Percentiles rank a stretch among this genome's conserved stretches.
These are phyloP conservation scores for Cirrhinus mrigala DNA, from an alignment of 2,797 vertebrate species.

Conservation along the genomic window DNA sequence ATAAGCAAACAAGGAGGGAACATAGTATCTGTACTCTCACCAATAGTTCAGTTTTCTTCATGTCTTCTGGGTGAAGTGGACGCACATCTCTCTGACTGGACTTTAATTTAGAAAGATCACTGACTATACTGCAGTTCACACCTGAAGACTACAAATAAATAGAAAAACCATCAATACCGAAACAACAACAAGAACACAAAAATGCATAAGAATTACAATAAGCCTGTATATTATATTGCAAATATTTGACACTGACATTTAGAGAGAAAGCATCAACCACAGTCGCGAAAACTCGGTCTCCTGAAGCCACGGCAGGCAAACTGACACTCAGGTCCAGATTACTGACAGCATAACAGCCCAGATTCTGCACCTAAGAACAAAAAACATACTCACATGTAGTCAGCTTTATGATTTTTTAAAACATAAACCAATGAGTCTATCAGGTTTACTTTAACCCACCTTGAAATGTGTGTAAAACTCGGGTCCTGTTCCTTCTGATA, in stretches of 20 bases:
- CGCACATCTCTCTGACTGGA: constrained; percentile 71
- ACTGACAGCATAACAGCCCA: constrained; percentile 85
- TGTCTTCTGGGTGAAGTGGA: constrained; percentile 84
- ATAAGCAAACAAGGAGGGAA: not conserved
- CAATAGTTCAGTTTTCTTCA: constrained; percentile 82
- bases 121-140: constrained; percentile 84
- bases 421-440: not conserved
- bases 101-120: constrained; percentile 72
- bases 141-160: constrained; percentile 70
- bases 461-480: constrained; percentile 89
- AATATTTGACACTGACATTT: constrained; percentile 84
- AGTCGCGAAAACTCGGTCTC: constrained; percentile 81
- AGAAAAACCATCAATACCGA: constrained; percentile 16
- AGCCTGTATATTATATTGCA: constrained; percentile 64
- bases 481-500: constrained; percentile 82
- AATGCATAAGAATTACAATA: constrained; percentile 17
- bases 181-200: constrained; percentile 36
- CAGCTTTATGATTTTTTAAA: not conserved
- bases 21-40: constrained; percentile 71
- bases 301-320: constrained; percentile 85
- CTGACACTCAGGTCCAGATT: constrained; percentile 82
- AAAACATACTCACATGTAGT: not conserved
- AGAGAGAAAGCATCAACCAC: constrained; percentile 81
- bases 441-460: constrained; percentile 72
- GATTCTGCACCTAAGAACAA: constrained; percentile 86